phyloP scores from a whole-genome alignment of 1,140 invertebrate species.

The Pristionchus pacificus region DNA sequence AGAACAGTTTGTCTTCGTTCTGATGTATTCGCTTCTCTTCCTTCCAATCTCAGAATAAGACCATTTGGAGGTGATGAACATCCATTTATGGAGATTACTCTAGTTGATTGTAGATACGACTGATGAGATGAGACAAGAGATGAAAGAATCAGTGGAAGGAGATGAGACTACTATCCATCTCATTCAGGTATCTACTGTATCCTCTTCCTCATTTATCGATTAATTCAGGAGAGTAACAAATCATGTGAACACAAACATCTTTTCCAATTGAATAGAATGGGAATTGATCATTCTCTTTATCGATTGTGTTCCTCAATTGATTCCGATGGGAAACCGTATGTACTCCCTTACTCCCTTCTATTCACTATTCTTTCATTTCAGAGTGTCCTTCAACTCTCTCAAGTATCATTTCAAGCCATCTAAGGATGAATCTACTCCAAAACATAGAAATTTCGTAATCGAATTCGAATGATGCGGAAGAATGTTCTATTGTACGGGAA shows the following conservation, averaged over 20 bases:
- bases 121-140: background rate
- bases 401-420: background rate
- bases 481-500: too few relatives aligned
- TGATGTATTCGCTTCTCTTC: background rate
- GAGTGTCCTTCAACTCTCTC: background rate
- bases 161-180: background rate
- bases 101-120: background rate
- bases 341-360: background rate
- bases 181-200: background rate
- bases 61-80: background rate
- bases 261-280: background rate
- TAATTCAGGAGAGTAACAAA: background rate
- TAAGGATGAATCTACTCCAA: background rate
- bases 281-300: too few relatives aligned
- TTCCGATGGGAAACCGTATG: background rate
- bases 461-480: too few relatives aligned
- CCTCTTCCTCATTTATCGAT: too few relatives aligned
- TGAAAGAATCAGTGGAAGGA: background rate
- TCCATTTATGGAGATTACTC: background rate
- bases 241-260: background rate
- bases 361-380: background rate
- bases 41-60: background rate
- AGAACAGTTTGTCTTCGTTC: constrained; percentile 1
- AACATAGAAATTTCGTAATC: background rate
- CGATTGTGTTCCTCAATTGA: background rate